Evolutionary conservation across 92 coral and sea anemone species (phyloP), one percentile per base, ranked within the genome.

Genomic region (Epizoanthus stellaris): DNA sequence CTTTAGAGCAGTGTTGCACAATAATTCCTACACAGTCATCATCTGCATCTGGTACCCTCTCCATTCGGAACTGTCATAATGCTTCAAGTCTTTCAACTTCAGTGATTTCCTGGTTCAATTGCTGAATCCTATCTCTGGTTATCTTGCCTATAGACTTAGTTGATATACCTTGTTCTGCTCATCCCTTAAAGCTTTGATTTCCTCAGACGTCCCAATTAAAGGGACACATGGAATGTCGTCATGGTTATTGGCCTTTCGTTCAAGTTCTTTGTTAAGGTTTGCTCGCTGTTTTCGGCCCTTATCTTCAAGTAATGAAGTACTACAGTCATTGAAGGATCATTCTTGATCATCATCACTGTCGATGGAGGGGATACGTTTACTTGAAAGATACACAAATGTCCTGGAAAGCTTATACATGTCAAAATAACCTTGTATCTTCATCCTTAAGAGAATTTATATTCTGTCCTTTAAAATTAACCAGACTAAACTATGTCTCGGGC

Each of bases 391-490:
- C 53, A 73, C 19, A 38, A 65, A 61, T 1, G 70, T 81, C 43
- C 20, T 68, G 5, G 81, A 54, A 73, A 73, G 81, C 61, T 84
- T 84, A 21, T 84, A 61, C 61, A 67, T 71, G 57, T 69, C 81
- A 71, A 58, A 62, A 16, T 84, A 84, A 11, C 23, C 56, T 19
- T 61, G 62, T 43, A 21, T 25, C 73, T 71, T 72, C 16, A 4
- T 23, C 58, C 12, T 58, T 56, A 70, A 64, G 60, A 15, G 56
- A n/a, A n/a, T 34, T 21, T n/a, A 57, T 52, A 47, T 0, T 11
- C 14, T 83, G 67, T 12, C 70, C 81, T 83, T 83, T 83, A 56
- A 83, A 71, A 67, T 73, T 84, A 15, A 64, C 63, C 42, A 73
- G 81, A 11, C 59, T 23, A 43, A 84, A 68, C 76, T 77, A 70